Conservation (phyloP, 2,113 vertebrate species). For the Cololabis saira region DNA sequence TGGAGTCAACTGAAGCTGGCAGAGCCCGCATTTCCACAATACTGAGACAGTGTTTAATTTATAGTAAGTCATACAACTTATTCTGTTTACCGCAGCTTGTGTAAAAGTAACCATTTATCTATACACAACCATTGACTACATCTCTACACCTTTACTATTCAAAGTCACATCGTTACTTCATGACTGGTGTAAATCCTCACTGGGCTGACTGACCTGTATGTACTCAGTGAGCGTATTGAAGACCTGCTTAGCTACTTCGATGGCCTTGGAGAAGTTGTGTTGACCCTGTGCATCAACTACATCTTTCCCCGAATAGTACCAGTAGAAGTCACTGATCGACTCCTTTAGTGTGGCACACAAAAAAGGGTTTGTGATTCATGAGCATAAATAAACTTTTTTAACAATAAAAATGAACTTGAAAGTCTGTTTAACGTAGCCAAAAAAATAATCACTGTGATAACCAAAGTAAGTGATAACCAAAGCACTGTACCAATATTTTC, state of each 20-base stretch:
- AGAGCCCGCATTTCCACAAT: neutral
- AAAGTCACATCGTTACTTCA: neutral
- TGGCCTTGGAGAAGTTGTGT: conserved; percentile 94
- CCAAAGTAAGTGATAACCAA: too few relatives aligned
- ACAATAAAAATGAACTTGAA: too few relatives aligned
- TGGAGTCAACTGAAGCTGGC: too few relatives aligned
- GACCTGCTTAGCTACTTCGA: conserved; percentile 94
- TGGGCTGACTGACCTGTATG: conserved; percentile 86
- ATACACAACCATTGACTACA: too few relatives aligned
- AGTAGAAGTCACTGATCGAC: conserved; percentile 98
- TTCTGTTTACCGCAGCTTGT: neutral
- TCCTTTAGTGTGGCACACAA: conserved; percentile 79
- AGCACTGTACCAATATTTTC: neutral
- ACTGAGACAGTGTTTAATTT: neutral
- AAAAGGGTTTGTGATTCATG: neutral
- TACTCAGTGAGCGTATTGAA: conserved; percentile 98
- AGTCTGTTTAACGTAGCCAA: too few relatives aligned
- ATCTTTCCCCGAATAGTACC: conserved; percentile 96
- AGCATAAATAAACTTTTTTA: neutral
- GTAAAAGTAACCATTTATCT: neutral
- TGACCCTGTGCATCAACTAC: conserved; percentile 92
- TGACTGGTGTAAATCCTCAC: neutral
- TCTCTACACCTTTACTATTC: too few relatives aligned
- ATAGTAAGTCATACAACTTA: too few relatives aligned
- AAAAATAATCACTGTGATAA: too few relatives aligned